Percentiles rank a stretch among this genome's conserved stretches.
Evolutionary conservation across 2,797 vertebrate species (phyloP).

Genomic region (Decapterus maruadsi): DNA sequence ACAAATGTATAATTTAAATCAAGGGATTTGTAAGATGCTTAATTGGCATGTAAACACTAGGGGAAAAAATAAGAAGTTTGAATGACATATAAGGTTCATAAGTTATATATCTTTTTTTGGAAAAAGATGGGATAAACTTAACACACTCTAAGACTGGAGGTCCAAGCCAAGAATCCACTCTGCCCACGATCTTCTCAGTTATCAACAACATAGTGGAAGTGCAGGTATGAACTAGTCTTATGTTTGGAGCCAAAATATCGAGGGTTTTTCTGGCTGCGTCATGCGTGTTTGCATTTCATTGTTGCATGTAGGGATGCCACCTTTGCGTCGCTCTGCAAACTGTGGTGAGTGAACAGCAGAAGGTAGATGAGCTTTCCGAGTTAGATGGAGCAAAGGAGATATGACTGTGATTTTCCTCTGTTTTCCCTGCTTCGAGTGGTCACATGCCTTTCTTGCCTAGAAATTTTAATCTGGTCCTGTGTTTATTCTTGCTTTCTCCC

Average conservation of each 20-base stretch:
- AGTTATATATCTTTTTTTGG: too few species aligned
- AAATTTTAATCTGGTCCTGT: slow-evolving; percentile 70
- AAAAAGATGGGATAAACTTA: slow-evolving; percentile 2
- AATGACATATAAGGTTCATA: too few species aligned
- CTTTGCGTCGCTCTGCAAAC: slow-evolving; percentile 15
- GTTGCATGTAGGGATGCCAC: slow-evolving; percentile 18
- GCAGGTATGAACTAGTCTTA: slow-evolving; percentile 31
- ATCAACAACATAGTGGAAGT: slow-evolving; percentile 28
- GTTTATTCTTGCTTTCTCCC: slow-evolving; percentile 47
- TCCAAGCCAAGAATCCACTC: slow-evolving; percentile 13
- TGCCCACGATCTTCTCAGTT: slow-evolving; percentile 7
- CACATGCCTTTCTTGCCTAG: slow-evolving; percentile 61
- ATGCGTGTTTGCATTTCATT: slow-evolving; percentile 28
- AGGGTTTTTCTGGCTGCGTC: slow-evolving; percentile 11
- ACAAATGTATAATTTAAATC: not conserved
- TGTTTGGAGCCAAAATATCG: not conserved
- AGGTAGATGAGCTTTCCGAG: slow-evolving; percentile 25
- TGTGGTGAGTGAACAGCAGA: slow-evolving; percentile 1
- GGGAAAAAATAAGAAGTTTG: too few species aligned
- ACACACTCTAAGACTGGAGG: not conserved
- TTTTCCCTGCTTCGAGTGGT: slow-evolving; percentile 50
- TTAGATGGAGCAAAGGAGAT: slow-evolving; percentile 24
- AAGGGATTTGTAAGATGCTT: not conserved
- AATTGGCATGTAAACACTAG: not conserved
- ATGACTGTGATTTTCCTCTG: slow-evolving; percentile 66